Percentiles rank a stretch among this genome's conserved stretches.
These are phyloP conservation scores for Anthoscopus minutus DNA, from an alignment of 2,113 vertebrate genomes.

Conservation along the genomic window DNA sequence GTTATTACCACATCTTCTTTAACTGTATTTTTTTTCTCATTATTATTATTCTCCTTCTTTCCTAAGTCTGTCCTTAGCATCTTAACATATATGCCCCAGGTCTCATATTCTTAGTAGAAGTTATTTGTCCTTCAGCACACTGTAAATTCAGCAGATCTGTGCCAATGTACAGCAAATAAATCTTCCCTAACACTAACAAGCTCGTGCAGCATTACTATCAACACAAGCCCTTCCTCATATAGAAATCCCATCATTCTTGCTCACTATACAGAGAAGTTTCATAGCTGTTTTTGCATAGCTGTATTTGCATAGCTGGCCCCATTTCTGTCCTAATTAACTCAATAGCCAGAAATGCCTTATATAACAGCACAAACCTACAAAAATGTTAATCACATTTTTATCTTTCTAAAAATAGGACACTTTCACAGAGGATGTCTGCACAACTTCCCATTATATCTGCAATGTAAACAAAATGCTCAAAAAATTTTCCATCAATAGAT, in stretches of 20 bases:
- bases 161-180: neutral
- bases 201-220: neutral
- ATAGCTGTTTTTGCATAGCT: neutral
- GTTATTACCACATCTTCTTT: neutral
- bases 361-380: neutral
- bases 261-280: neutral
- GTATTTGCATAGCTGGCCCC: neutral
- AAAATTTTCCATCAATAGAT: neutral
- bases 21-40: neutral
- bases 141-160: neutral
- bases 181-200: neutral
- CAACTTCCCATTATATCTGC: neutral
- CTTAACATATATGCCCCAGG: neutral
- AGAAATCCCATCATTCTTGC: neutral
- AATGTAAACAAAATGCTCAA: neutral
- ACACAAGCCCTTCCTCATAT: neutral
- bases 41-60: neutral
- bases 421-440: neutral
- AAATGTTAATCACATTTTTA: neutral
- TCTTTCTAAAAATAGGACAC: constrained; percentile 11
- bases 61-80: neutral
- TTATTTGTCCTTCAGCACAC: neutral
- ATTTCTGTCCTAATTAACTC: constrained; percentile 22
- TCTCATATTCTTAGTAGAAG: neutral
- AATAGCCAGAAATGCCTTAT: neutral